Evolutionary conservation across 2,797 vertebrate species (phyloP).

Genomic region (Poecile montanus): DNA sequence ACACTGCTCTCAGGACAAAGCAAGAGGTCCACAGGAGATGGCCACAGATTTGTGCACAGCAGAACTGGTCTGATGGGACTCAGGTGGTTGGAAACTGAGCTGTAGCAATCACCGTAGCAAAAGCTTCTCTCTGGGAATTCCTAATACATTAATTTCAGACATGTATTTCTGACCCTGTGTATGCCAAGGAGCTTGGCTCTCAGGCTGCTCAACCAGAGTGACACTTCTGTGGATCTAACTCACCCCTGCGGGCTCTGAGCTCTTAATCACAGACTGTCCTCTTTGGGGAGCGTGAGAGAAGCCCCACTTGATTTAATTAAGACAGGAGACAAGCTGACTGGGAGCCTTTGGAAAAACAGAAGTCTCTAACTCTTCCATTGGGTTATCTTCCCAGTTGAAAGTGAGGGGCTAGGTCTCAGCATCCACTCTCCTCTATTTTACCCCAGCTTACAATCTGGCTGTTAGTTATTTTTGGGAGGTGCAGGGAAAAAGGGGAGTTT

Average conservation of each 20-base stretch:
- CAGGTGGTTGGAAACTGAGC: neutral
- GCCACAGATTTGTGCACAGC: neutral
- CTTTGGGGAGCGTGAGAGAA: neutral
- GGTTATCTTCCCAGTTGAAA: conserved; percentile 6
- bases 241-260: neutral
- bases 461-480: neutral
- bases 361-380: neutral
- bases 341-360: neutral
- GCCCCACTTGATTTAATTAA: neutral
- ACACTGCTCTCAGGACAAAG: neutral
- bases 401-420: neutral
- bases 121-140: neutral
- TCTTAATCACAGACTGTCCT: conserved; percentile 1
- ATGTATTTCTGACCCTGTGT: neutral
- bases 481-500: neutral
- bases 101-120: fast-evolving
- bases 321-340: neutral
- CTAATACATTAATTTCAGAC: neutral
- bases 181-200: neutral
- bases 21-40: neutral
- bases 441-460: neutral
- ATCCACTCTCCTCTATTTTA: neutral
- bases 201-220: neutral
- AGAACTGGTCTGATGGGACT: neutral
- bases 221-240: neutral